Evolutionary conservation across 2,888 invertebrate species (phyloP), one percentile per base, ranked within the genome.

Genomic region (Aquatica leii): DNA sequence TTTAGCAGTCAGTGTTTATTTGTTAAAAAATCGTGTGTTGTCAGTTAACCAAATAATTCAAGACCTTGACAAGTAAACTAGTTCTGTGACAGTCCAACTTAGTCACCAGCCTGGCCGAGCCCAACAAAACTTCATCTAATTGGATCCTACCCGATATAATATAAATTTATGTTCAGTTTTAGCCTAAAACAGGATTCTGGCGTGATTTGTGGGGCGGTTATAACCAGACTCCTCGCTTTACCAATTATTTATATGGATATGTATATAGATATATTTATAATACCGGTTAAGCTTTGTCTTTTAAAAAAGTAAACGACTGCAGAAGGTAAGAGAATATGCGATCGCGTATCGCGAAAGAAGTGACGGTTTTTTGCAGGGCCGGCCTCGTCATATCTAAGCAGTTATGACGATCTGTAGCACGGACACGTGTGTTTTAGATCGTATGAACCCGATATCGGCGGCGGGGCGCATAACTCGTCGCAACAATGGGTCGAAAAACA

Each of bases 111-210:
- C 71, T 71, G 71, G 69, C 74, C 71, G 71, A 73, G 69, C 74
- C 72, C 71, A 74, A 78, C 76, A 76, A 77, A 76, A 76, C 77
- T 75, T 75, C 73, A 77, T 80, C 80, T 80, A 80, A 80, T 80
- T 79, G 80, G 76, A 75, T 73, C 75, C 76, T 72, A 73, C 74
- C 76, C 77, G 79, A 80, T 80, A 79, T 80, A 78, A 80, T 80
- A 80, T 78, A 78, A 78, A 80, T 80, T 80, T 80, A 80, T 80
- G 78, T 77, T 73, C 73, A 76, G 76, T 78, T 78, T 79, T 77
- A 72, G 76, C 70, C 72, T 73, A 77, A 77, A 78, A 78, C 75
- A 77, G 77, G 77, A 76, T 76, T 72, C 67, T 70, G 70, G 66
- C 69, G 76, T 80, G 79, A 80, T 80, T 79, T 80, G 78, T 79